Conservation (phyloP, 1,140 invertebrate species). For the Araneus ventricosus region DNA sequence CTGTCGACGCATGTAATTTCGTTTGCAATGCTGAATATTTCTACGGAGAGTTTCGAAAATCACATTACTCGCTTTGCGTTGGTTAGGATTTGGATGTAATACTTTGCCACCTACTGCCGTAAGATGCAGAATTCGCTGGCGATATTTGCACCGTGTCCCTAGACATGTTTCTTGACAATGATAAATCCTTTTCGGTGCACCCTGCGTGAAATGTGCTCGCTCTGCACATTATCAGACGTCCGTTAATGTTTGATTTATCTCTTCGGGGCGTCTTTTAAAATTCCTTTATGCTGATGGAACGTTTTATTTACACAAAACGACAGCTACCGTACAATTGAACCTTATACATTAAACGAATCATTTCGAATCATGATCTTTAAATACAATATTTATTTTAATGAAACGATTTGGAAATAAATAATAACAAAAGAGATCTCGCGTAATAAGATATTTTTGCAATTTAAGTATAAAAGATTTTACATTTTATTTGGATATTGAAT, state of each 20-base stretch:
- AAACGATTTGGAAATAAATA: background rate
- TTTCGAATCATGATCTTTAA: background rate
- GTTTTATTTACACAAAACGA: background rate
- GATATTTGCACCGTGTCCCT: background rate
- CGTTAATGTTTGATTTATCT: slow-evolving; percentile 23
- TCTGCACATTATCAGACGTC: slow-evolving; percentile 11
- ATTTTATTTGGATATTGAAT: no score
- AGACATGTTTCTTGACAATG: slow-evolving; percentile 30
- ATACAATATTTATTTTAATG: background rate
- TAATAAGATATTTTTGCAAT: no score
- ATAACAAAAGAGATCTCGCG: no score
- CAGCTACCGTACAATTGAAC: background rate
- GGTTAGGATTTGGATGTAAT: background rate
- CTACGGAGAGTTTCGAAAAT: slow-evolving; percentile 6
- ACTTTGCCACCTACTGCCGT: background rate
- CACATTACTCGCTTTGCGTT: slow-evolving; percentile 2
- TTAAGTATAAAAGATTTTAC: no score
- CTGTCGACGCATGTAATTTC: slow-evolving; percentile 57
- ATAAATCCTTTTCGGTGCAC: background rate
- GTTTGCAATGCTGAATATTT: slow-evolving; percentile 48
- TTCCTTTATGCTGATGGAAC: background rate
- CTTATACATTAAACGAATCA: no score
- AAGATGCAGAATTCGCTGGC: background rate
- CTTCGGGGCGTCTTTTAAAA: slow-evolving; percentile 11
- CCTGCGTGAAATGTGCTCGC: background rate